Evolutionary conservation across 2,888 invertebrate species (phyloP).

Genomic region (Drosophila niveifrons): DNA sequence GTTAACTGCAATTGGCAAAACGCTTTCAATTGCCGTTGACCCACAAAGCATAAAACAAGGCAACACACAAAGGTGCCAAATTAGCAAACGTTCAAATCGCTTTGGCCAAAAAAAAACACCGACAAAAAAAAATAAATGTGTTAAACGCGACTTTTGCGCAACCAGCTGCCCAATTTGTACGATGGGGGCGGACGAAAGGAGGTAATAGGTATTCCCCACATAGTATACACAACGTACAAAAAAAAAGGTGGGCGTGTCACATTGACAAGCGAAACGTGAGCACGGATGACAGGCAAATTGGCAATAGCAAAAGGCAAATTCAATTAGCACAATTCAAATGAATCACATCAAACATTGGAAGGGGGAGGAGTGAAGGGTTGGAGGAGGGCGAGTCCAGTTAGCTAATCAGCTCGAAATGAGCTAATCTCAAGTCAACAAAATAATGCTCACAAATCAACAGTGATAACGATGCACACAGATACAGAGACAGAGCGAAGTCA

Average conservation of each 20-base stretch:
- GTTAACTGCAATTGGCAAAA: constrained; percentile 72
- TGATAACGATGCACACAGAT: neutral
- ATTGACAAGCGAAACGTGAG: constrained; percentile 61
- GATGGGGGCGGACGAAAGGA: neutral
- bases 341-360: constrained; percentile 2
- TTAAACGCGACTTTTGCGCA: constrained; percentile 61
- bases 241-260: constrained; percentile 39
- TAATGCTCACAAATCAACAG: constrained; percentile 4
- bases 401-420: neutral
- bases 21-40: constrained; percentile 67
- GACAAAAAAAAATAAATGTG: constrained; percentile 35
- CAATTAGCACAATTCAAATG: constrained; percentile 61
- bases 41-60: constrained; percentile 49
- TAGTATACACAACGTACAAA: neutral
- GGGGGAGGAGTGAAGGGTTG: neutral
- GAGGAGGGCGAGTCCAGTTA: neutral
- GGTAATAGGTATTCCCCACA: constrained; percentile 1
- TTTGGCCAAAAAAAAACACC: constrained; percentile 19
- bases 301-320: constrained; percentile 43
- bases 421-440: constrained; percentile 2
- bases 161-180: constrained; percentile 13
- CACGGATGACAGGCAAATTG: constrained; percentile 58
- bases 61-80: constrained; percentile 31
- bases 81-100: constrained; percentile 36
- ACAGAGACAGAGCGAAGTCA: too few relatives aligned